Evolutionary conservation across 1,140 invertebrate genomes (phyloP).

Genomic region (Tetragonula clypearis): DNA sequence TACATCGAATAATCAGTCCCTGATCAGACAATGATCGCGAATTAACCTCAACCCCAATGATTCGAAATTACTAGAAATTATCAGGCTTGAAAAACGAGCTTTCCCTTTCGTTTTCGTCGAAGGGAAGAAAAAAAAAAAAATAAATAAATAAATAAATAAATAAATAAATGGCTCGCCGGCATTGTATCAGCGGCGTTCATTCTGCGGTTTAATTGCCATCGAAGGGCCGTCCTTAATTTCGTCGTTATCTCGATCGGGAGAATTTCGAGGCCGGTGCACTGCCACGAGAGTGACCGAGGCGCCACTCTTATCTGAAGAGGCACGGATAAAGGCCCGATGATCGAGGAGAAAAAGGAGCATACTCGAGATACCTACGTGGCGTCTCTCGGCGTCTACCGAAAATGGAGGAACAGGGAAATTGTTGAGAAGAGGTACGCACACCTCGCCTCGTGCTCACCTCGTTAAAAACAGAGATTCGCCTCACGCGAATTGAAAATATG

Average conservation of each 20-base stretch:
- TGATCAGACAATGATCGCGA: too few relatives aligned
- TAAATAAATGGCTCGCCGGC: neutral
- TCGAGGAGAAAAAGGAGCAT: conserved; percentile 66
- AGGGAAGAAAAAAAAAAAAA: too few relatives aligned
- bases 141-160: too few relatives aligned
- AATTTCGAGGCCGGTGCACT: conserved; percentile 55
- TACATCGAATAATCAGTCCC: too few relatives aligned
- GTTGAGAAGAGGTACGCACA: conserved; percentile 45
- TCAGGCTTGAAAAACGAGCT: neutral
- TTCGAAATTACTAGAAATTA: too few relatives aligned
- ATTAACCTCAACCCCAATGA: too few relatives aligned
- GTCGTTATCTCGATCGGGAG: conserved; percentile 60
- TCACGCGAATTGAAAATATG: neutral
- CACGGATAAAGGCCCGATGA: conserved; percentile 74
- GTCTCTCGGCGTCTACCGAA: conserved; percentile 8
- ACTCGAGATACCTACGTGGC: conserved; percentile 58
- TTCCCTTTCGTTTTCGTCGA: neutral
- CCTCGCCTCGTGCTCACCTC: too few relatives aligned
- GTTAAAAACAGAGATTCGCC: too few relatives aligned
- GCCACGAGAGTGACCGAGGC: conserved; percentile 72
- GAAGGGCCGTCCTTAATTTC: conserved; percentile 69
- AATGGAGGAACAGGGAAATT: conserved; percentile 26
- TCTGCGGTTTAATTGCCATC: conserved; percentile 66
- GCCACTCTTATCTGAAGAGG: conserved; percentile 74
- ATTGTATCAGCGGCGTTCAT: conserved; percentile 43